Base-by-base conservation (phyloP, 2,888 invertebrate genomes). In the Mythimna lalbum region DNA sequence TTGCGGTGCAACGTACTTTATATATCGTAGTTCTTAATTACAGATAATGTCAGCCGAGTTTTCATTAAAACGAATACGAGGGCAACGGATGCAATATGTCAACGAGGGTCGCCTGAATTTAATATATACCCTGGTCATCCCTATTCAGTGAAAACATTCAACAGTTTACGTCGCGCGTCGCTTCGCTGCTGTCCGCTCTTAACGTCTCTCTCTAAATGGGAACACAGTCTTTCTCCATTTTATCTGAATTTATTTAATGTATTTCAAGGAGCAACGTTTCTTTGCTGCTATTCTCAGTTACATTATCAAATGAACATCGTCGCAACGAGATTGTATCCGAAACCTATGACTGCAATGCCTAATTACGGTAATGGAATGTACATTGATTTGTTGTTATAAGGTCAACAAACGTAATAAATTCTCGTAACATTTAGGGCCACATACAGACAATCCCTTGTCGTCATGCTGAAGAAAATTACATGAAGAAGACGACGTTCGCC, bases 121-220 rank as follows among this genome's bases (percentile, higher is more conserved):
- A 73, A 67, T 78, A 65, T 67, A 71, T 59, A 55, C 65, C 36
- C 74, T 57, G 64, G 67, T 66, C 76, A 78, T 73, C 57, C 74
- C 62, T 73, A 62, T 73, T 78, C 74, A 78, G 78, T 62, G 71
- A 61, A 78, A 76, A 78, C 74, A 78, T 78, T 73, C 53, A 78
- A 78, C 74, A 76, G 63, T 67, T 67, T 31, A 78, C 60, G 50
- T 36, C 57, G 47, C 50, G 72, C 60, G 55, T 31, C 57, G 47
- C 55, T 64, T 60, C 59, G 60, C 43, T 60, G 59, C 27, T 47
- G 31, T 3, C 27, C 49, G 47, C 49, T 50, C 31, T 56, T 64
- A 43, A 67, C 50, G 52, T 73, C 73, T 67, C 67, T 36, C 43
- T 66, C 57, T 59, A 73, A 78, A 67, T 60, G 65, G 52, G 47